These are phyloP conservation scores for Talpa occidentalis DNA, from an alignment of 2,113 vertebrate species.

Conservation along the genomic window DNA sequence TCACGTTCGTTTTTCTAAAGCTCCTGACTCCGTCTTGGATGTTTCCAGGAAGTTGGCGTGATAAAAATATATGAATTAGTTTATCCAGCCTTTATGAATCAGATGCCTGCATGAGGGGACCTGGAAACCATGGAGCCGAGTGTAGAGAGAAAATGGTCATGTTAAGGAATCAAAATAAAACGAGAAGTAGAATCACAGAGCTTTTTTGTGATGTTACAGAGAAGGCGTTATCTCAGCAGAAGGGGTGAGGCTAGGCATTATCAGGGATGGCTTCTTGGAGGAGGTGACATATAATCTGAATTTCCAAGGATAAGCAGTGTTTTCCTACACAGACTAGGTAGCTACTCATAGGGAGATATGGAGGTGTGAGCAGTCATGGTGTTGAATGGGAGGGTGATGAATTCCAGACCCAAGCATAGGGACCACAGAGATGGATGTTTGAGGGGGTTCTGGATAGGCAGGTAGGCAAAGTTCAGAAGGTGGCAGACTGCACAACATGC, in stretches of 20 bases:
- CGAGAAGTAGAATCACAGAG: background rate
- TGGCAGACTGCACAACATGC: background rate
- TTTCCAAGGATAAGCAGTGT: background rate
- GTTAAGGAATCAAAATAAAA: background rate
- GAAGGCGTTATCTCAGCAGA: background rate
- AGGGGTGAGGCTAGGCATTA: background rate
- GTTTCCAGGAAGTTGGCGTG: conserved; percentile 8
- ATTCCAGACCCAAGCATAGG: background rate
- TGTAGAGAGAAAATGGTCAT: fast-evolving
- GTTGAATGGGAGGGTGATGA: background rate
- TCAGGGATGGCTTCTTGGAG: background rate
- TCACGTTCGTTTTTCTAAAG: conserved; percentile 12
- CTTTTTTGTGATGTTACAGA: background rate
- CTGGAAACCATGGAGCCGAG: background rate
- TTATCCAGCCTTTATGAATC: background rate
- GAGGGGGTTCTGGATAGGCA: background rate
- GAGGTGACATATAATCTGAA: background rate
- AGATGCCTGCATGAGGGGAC: background rate
- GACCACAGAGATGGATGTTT: background rate
- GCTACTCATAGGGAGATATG: background rate
- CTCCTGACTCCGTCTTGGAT: conserved; percentile 33
- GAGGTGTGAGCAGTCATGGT: background rate
- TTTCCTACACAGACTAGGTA: background rate
- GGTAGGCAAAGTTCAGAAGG: background rate
- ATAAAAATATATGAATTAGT: conserved; percentile 27